Evolutionary conservation across 2,888 invertebrate genomes (phyloP).

Genomic region (Glaucopsyche alexis): DNA sequence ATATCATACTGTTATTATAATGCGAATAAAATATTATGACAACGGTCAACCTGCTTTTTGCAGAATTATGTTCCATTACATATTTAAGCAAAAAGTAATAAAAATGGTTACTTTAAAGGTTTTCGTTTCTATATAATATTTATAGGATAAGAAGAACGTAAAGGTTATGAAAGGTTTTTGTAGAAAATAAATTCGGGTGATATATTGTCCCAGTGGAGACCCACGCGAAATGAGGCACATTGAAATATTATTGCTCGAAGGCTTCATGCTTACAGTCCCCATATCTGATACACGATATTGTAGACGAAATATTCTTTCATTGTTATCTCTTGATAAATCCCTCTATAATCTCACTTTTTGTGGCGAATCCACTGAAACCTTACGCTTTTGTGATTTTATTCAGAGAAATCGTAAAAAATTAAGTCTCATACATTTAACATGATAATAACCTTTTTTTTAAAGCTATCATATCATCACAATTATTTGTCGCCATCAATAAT

Average conservation of each 20-base stretch:
- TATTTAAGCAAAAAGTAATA: too few species aligned
- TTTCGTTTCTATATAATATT: conserved; percentile 33
- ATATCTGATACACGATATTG: conserved; percentile 33
- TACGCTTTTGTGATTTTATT: not conserved
- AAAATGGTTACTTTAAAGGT: not conserved
- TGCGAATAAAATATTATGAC: too few species aligned
- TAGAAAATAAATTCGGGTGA: conserved; percentile 67
- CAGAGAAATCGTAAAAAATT: not conserved
- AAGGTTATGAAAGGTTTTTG: conserved; percentile 57
- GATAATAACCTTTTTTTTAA: too few species aligned
- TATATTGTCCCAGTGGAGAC: conserved; percentile 60
- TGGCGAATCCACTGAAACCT: not conserved
- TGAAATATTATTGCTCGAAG: conserved; percentile 56
- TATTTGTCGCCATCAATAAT: too few species aligned
- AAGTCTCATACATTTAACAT: too few species aligned
- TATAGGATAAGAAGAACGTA: conserved; percentile 43
- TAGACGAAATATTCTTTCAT: conserved; percentile 21
- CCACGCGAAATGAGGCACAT: conserved; percentile 55
- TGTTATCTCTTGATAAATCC: conserved; percentile 4
- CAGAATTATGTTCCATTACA: too few species aligned
- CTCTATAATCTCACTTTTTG: not conserved
- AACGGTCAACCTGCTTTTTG: too few species aligned
- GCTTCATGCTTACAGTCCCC: conserved; percentile 40
- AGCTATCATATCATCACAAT: too few species aligned
- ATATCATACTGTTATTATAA: too few species aligned